These are phyloP conservation scores for Camponotus fellah DNA, from an alignment of 2,888 invertebrate genomes.

Conservation along the genomic window DNA sequence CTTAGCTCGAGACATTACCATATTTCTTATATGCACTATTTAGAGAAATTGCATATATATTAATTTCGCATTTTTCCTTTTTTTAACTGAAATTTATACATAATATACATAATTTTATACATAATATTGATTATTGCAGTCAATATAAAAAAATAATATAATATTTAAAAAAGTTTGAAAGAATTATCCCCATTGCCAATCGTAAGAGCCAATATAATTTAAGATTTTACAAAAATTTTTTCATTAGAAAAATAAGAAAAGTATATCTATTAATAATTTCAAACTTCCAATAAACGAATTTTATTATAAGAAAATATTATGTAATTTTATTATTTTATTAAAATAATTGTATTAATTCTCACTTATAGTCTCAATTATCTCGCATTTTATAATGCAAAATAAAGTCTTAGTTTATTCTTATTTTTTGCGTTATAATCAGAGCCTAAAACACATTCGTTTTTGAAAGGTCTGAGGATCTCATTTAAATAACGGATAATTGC, in stretches of 20 bases:
- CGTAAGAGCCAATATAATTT: background rate
- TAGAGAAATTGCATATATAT: too few relatives aligned
- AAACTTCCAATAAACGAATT: background rate
- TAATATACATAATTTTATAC: background rate
- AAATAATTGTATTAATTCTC: conserved; percentile 12
- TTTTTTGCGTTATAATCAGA: conserved; percentile 40
- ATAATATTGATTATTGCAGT: background rate
- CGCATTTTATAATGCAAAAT: background rate
- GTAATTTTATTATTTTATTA: background rate
- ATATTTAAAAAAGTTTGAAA: background rate
- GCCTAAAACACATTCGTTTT: conserved; percentile 65
- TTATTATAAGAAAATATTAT: too few relatives aligned
- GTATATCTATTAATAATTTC: background rate
- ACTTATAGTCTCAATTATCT: background rate
- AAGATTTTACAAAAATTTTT: conserved; percentile 12
- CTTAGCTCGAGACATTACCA: too few relatives aligned
- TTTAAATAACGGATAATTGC: conserved; percentile 83
- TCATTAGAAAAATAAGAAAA: background rate
- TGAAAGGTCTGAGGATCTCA: conserved; percentile 68
- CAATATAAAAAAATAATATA: background rate
- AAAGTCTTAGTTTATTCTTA: conserved; percentile 24
- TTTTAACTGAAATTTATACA: background rate
- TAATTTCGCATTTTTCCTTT: too few relatives aligned
- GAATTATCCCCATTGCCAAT: conserved; percentile 1
- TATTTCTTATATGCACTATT: too few relatives aligned